phyloP scores from a whole-genome alignment of 53 echinoderm and acorn worm species.

The Mesocentrotus franciscanus region DNA sequence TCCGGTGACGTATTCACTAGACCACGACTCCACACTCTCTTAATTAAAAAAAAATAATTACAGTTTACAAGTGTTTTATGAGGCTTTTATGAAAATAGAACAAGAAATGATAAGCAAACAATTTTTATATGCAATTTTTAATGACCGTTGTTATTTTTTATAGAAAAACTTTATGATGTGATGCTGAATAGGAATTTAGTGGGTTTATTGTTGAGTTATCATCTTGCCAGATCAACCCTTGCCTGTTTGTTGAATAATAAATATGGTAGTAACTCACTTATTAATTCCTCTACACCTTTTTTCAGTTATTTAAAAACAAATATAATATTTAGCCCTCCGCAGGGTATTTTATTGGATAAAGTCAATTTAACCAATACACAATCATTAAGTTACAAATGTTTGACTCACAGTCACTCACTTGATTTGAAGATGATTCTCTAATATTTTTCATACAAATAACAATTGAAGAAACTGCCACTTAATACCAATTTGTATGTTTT shows the following conservation, averaged over 20 bases:
- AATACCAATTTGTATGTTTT: too few relatives aligned
- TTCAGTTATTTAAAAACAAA: not conserved
- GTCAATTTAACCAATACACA: too few relatives aligned
- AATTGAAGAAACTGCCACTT: too few relatives aligned
- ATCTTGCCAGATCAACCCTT: not conserved
- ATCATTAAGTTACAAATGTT: too few relatives aligned
- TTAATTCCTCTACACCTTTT: not conserved
- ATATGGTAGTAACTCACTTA: not conserved
- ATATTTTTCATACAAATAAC: too few relatives aligned
- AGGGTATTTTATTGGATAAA: too few relatives aligned
- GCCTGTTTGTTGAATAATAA: not conserved
- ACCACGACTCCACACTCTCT: too few relatives aligned
- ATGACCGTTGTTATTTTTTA: not conserved
- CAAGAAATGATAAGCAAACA: not conserved
- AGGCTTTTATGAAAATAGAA: slow-evolving; percentile 9
- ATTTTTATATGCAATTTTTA: not conserved
- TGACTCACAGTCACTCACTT: too few relatives aligned
- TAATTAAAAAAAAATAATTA: not conserved
- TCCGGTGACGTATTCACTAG: too few relatives aligned
- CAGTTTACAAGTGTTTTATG: not conserved
- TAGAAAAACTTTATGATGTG: not conserved
- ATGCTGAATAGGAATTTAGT: not conserved
- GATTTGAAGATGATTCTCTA: too few relatives aligned
- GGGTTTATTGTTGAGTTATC: not conserved
- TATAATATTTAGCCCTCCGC: too few relatives aligned